Conservation (phyloP, 2,797 vertebrate species). For the Alauda arvensis region DNA sequence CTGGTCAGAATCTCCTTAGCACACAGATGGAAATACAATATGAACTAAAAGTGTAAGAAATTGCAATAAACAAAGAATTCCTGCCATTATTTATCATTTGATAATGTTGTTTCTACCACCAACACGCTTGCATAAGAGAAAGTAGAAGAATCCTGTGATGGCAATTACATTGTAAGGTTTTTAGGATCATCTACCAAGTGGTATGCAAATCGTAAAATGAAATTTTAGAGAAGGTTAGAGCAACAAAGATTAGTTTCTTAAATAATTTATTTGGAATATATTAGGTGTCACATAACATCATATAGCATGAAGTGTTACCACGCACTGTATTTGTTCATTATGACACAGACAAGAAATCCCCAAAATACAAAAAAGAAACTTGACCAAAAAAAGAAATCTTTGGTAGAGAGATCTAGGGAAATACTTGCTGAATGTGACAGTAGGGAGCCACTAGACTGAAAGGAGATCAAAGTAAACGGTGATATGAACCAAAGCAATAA, state of each 20-base stretch:
- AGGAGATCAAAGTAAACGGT: neutral
- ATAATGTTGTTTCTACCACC: neutral
- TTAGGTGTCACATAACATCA: slow-evolving; percentile 65
- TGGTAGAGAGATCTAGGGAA: slow-evolving; percentile 65
- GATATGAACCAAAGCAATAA: neutral
- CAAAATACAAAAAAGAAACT: slow-evolving; percentile 14
- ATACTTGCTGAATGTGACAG: slow-evolving; percentile 8
- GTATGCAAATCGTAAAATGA: neutral
- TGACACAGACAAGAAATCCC: slow-evolving; percentile 37
- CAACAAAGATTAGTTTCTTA: slow-evolving; percentile 36
- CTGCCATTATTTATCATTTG: neutral
- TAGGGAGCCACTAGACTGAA: neutral
- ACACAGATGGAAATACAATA: neutral
- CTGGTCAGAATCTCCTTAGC: neutral
- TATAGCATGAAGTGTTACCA: neutral
- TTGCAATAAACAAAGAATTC: neutral
- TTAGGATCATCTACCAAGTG: neutral
- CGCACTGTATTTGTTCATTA: neutral
- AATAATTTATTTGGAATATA: slow-evolving; percentile 76
- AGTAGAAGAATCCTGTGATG: neutral
- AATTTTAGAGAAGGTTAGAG: neutral
- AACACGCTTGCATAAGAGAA: neutral
- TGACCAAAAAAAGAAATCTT: slow-evolving; percentile 63
- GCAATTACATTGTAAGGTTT: neutral
- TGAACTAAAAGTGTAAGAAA: neutral